phyloP scores from a whole-genome alignment of 2,113 vertebrate genomes.

The Dunckerocampus dactyliophorus region DNA sequence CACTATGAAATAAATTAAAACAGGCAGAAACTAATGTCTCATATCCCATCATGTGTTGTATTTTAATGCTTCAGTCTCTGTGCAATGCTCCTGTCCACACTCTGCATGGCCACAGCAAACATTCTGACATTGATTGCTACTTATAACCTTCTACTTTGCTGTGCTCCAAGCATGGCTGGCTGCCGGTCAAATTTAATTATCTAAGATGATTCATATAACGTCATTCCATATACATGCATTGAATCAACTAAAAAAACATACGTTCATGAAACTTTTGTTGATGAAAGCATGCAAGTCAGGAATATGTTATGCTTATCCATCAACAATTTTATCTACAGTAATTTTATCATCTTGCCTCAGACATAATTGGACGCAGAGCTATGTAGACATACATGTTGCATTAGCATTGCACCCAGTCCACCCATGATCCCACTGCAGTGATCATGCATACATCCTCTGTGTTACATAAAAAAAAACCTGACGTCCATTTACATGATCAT shows the following conservation, averaged over 20 bases:
- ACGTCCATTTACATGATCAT: too few species aligned
- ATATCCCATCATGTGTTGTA: too few species aligned
- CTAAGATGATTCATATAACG: neutral
- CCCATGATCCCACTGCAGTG: constrained; percentile 10
- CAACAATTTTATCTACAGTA: neutral
- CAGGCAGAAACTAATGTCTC: too few species aligned
- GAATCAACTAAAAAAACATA: neutral
- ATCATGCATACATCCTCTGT: constrained; percentile 11
- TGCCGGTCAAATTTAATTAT: constrained; percentile 11
- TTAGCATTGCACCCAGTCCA: neutral
- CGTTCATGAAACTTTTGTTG: neutral
- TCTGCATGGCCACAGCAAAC: constrained; percentile 14
- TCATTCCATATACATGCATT: too few species aligned
- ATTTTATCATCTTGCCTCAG: neutral
- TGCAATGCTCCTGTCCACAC: constrained; percentile 8
- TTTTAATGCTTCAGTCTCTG: neutral
- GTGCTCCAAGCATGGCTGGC: constrained; percentile 16
- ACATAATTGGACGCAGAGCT: neutral
- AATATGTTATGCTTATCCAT: neutral
- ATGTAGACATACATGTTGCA: neutral
- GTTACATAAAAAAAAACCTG: constrained; percentile 22
- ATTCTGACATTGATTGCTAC: constrained; percentile 29
- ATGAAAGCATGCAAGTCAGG: neutral
- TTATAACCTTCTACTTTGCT: constrained; percentile 32
- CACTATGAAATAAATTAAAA: too few species aligned